phyloP scores from a whole-genome alignment of 1,140 invertebrate genomes.

The Aradophagus sp. region DNA sequence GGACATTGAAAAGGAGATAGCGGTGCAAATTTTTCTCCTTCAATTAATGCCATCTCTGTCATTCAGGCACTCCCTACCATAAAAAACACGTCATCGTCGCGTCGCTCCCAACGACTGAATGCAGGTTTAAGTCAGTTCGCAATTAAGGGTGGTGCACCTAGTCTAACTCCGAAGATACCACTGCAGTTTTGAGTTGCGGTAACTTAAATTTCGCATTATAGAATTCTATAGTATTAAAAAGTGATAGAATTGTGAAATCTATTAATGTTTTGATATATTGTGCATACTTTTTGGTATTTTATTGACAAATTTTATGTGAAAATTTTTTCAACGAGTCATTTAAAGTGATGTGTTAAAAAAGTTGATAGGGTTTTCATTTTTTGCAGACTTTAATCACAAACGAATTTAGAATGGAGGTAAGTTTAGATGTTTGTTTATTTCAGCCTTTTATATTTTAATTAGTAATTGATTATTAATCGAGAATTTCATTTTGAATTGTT shows the following conservation, averaged over 20 bases:
- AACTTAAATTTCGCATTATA: background rate
- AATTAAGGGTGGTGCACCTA: conserved; percentile 19
- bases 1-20: background rate
- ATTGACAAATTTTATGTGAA: no score
- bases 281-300: no score
- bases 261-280: no score
- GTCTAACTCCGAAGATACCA: conserved; percentile 5
- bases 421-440: no score
- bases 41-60: conserved; percentile 10
- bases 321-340: no score
- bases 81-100: conserved; percentile 31
- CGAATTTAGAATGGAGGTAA: no score
- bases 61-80: conserved; percentile 33
- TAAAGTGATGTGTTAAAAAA: no score
- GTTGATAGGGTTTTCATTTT: no score
- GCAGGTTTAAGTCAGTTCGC: conserved; percentile 2
- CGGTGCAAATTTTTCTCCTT: background rate
- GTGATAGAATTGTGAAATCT: no score
- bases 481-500: conserved; percentile 1
- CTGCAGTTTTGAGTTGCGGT: conserved; percentile 1
- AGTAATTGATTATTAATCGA: background rate
- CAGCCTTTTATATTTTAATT: no score
- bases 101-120: conserved; percentile 17
- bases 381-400: no score
- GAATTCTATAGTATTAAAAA: no score